Evolutionary conservation across 2,888 invertebrate species (phyloP), one percentile per base, ranked within the genome.

Genomic region (Lochmaea crataegi): DNA sequence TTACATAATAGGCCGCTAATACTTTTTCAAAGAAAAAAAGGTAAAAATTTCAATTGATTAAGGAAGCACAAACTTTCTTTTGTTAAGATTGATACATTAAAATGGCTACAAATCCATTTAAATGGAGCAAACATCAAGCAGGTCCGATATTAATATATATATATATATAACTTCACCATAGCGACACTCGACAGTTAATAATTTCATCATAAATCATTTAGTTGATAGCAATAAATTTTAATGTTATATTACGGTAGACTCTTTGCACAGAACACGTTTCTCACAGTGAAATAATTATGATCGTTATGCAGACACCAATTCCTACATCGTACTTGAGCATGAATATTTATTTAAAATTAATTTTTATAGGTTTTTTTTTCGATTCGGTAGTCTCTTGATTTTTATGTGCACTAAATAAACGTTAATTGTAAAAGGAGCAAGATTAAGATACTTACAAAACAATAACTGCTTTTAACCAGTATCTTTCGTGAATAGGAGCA

Each of bases 271-370:
- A 65, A 70, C 64, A 57, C 42, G 70, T 70, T 70, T 57, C 64
- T 56, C 41, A 60, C 64, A 42, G 69, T 60, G 14, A 56, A 56
- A 70, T 70, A 70, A 70, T 70, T 70, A 69, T 22, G 45, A 68
- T 64, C 64, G 53, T 41, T 64, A 38, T 67, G 12, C 48, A 41
- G 53, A 45, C 64, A 65, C 70, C 70, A 65, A 70, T 70, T 70
- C 61, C 70, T 61, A 65, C 70, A 64, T 42, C 63, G 16, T 2
- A 53, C 16, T 53, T 53, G 64, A 45, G 65, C 57, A 74, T 74
- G 74, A 74, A 74, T 74, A 74, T 74, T 74, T 74, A 74, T 74
- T 74, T 58, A 68, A 68, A 74, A 74, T 74, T 74, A 74, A 71
- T 74, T 74, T 74, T 74, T 71, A 71, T 71, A 42, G 68, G 60